Conservation (phyloP, 2,888 invertebrate genomes). For the Bombylius major region DNA sequence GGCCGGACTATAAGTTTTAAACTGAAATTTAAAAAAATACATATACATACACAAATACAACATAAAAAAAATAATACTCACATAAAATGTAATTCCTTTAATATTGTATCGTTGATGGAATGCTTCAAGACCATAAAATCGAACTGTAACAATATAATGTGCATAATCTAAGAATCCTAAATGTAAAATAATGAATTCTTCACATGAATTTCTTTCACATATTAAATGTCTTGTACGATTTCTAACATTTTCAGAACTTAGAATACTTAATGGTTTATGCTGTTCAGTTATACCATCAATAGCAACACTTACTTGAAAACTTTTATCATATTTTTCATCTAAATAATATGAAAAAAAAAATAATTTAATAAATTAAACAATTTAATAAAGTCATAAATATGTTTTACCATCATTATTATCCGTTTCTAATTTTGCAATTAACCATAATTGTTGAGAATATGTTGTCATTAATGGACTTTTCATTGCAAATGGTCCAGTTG, state of each 20-base stretch:
- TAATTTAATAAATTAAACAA: background rate
- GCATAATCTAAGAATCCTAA: constrained; percentile 80
- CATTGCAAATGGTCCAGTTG: constrained; percentile 73
- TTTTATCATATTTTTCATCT: constrained; percentile 86
- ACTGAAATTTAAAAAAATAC: constrained; percentile 46
- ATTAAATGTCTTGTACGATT: constrained; percentile 73
- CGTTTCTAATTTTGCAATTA: constrained; percentile 73
- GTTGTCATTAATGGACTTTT: constrained; percentile 75
- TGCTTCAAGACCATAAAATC: constrained; percentile 71
- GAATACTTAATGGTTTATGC: constrained; percentile 54
- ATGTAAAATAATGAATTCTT: constrained; percentile 79
- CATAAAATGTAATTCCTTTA: constrained; percentile 71
- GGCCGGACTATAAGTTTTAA: constrained; percentile 89
- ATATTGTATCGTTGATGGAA: constrained; percentile 77
- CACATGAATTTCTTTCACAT: constrained; percentile 70
- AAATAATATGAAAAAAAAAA: constrained; percentile 20
- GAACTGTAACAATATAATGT: constrained; percentile 73
- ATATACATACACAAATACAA: background rate
- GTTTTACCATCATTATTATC: constrained; percentile 66
- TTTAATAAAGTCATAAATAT: constrained; percentile 6
- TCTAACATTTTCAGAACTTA: constrained; percentile 50
- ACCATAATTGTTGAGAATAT: constrained; percentile 88
- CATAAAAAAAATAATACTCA: constrained; percentile 40
- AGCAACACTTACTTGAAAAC: constrained; percentile 72
- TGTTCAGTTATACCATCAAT: constrained; percentile 70